These are phyloP conservation scores for Mastigias papua DNA, from an alignment of 30 jellyfish, hydroid and myxozoan species.

Conservation along the genomic window DNA sequence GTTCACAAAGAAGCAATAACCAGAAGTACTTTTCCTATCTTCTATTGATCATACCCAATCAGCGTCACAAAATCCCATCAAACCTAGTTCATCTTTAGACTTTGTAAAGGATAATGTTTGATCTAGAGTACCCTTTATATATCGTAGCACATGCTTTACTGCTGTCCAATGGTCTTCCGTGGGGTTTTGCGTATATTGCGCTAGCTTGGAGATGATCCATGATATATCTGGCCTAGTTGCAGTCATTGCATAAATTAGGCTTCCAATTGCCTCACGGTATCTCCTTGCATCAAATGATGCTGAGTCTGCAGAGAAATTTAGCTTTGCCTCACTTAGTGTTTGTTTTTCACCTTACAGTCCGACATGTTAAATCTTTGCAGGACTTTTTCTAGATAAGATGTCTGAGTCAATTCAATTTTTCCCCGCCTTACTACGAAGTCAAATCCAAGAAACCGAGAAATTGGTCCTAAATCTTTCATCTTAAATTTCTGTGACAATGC, in stretches of 20 bases:
- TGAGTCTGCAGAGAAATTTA: slow-evolving; percentile 4
- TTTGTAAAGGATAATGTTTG: neutral
- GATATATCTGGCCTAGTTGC: slow-evolving; percentile 36
- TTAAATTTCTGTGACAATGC: slow-evolving; percentile 16
- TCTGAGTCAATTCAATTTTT: slow-evolving; percentile 14
- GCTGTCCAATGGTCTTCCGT: slow-evolving; percentile 4
- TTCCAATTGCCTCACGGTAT: slow-evolving; percentile 20
- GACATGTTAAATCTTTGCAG: slow-evolving; percentile 40
- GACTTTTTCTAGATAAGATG: slow-evolving; percentile 18
- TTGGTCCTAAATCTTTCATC: slow-evolving; percentile 73
- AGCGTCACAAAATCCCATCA: slow-evolving; percentile 27
- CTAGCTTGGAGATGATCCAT: slow-evolving; percentile 24
- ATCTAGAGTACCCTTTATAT: slow-evolving; percentile 18
- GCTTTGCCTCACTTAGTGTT: slow-evolving; percentile 45
- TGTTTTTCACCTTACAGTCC: slow-evolving; percentile 57
- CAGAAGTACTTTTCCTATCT: slow-evolving; percentile 8
- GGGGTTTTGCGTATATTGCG: slow-evolving; percentile 23
- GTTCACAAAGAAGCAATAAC: neutral
- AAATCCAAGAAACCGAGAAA: slow-evolving; percentile 14
- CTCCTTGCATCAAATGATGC: slow-evolving; percentile 3
- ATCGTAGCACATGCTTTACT: slow-evolving; percentile 24
- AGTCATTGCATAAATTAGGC: slow-evolving; percentile 25
- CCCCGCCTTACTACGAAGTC: slow-evolving; percentile 4
- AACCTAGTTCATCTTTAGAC: neutral
- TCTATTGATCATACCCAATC: slow-evolving; percentile 19